phyloP scores from a whole-genome alignment of 2,797 vertebrate genomes.

The Sebastes melanostomus region DNA sequence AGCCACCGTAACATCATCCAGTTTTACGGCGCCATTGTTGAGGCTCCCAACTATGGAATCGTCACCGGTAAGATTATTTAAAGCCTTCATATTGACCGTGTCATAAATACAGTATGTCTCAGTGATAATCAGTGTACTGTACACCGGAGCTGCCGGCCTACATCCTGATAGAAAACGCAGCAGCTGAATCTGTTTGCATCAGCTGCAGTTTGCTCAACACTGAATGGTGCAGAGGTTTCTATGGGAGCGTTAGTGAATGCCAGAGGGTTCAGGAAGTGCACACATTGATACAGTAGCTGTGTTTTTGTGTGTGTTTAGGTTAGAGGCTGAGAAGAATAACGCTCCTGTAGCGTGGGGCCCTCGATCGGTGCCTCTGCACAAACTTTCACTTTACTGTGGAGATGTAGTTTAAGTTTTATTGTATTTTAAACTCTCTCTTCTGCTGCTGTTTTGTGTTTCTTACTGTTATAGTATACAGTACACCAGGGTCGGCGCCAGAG shows the following conservation, averaged over 20 bases:
- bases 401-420: background rate
- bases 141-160: background rate
- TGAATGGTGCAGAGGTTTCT: conserved; percentile 51
- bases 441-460: background rate
- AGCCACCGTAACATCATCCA: conserved; percentile 99
- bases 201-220: conserved; percentile 34
- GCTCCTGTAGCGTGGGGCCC: conserved; percentile 4
- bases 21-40: conserved; percentile 95
- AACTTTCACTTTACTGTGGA: background rate
- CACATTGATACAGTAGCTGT: conserved; percentile 38
- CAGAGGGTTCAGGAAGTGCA: conserved; percentile 53
- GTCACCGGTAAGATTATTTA: conserved; percentile 89
- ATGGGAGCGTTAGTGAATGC: conserved; percentile 43
- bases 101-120: background rate
- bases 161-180: background rate
- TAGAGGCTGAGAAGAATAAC: conserved; percentile 36
- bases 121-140: background rate
- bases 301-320: conserved; percentile 31
- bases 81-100: background rate
- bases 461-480: too few species aligned
- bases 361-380: background rate
- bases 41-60: conserved; percentile 97
- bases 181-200: conserved; percentile 34
- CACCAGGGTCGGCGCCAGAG: too few species aligned
- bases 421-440: background rate